phyloP scores from a whole-genome alignment of 2,797 vertebrate genomes.

The Coregonus sp. region DNA sequence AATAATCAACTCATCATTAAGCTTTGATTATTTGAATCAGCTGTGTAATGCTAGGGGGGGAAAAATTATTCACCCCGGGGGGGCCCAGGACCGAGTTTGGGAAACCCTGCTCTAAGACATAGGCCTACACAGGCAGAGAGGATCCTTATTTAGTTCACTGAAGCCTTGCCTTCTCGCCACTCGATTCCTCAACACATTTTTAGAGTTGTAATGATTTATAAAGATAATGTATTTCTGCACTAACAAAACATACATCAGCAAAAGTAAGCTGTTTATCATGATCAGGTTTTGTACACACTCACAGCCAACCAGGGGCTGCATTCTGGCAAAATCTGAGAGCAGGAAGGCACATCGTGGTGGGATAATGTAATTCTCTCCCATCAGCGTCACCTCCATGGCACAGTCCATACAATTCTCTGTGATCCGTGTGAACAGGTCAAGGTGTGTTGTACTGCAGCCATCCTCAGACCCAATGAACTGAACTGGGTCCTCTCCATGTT shows the following conservation, averaged over 20 bases:
- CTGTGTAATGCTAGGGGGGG: too few species aligned
- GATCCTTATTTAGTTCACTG: background rate
- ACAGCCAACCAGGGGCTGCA: constrained; percentile 86
- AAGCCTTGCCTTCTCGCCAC: background rate
- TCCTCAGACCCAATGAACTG: constrained; percentile 59
- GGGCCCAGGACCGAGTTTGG: too few species aligned
- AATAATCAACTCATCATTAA: too few species aligned
- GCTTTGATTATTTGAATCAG: too few species aligned
- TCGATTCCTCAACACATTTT: background rate
- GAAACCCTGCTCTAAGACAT: too few species aligned
- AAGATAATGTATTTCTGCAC: too few species aligned
- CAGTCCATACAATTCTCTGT: constrained; percentile 75
- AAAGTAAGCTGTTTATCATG: background rate
- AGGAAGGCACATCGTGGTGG: constrained; percentile 86
- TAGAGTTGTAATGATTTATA: too few species aligned
- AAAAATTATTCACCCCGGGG: too few species aligned
- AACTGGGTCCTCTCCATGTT: constrained; percentile 51
- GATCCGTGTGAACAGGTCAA: constrained; percentile 81
- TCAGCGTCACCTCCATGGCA: constrained; percentile 75
- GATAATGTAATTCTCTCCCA: constrained; percentile 88
- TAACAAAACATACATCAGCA: background rate
- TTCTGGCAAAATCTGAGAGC: constrained; percentile 87
- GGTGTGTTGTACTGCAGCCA: constrained; percentile 52
- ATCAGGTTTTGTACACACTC: constrained; percentile 64
- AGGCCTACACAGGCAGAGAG: background rate